phyloP scores from a whole-genome alignment of 37 sponge, comb jelly and placozoan genomes.

The Ianthella basta region DNA sequence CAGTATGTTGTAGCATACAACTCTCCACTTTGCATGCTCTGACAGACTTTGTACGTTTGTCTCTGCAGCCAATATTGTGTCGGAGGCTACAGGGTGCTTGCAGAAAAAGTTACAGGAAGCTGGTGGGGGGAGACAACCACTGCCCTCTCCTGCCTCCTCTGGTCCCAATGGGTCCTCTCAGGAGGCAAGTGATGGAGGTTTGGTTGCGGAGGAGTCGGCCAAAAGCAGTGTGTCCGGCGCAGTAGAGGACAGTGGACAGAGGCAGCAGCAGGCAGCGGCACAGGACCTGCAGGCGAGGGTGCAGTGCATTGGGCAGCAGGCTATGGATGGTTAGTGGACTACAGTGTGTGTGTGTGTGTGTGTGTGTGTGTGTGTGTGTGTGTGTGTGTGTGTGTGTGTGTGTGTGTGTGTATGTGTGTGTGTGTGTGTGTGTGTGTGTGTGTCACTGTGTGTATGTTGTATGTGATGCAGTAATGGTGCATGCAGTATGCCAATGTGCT shows the following conservation, averaged over 20 bases:
- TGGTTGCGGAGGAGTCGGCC: neutral
- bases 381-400: no score
- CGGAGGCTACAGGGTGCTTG: neutral
- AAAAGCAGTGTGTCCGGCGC: neutral
- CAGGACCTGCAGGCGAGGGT: neutral
- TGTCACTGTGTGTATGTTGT: neutral
- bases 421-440: neutral
- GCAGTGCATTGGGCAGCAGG: slow-evolving; percentile 8
- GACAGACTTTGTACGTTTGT: neutral
- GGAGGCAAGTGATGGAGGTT: neutral
- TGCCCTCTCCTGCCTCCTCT: neutral
- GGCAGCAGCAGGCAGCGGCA: neutral
- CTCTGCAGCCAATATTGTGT: neutral
- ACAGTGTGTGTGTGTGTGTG: no score
- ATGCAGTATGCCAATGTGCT: no score
- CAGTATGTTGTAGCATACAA: no score
- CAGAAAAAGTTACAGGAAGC: slow-evolving; percentile 13
- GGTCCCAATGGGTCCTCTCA: neutral
- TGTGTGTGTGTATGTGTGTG: neutral
- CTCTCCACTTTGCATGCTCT: no score
- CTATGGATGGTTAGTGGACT: neutral
- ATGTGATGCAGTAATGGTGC: no score
- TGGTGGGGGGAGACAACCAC: no score
- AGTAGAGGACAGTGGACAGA: neutral
- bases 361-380: no score